Conservation (phyloP, 2,113 vertebrate genomes). For the Chaetops frenatus region DNA sequence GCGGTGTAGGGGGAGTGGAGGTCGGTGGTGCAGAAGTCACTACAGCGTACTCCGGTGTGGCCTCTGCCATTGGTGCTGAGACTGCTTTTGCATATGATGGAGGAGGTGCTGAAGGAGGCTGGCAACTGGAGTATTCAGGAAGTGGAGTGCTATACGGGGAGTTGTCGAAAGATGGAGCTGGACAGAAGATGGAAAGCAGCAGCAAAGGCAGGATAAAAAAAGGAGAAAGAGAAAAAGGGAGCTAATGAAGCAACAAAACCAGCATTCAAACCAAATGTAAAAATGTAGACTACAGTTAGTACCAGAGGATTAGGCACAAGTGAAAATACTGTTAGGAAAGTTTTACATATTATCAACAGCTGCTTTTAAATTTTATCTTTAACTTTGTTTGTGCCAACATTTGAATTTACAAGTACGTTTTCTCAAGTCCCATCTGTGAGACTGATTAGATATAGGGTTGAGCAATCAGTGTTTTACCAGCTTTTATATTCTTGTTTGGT, state of each 20-base stretch:
- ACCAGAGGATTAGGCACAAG: conserved; percentile 74
- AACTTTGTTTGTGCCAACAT: conserved; percentile 38
- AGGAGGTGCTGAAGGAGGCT: conserved; percentile 79
- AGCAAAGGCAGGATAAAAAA: conserved; percentile 81
- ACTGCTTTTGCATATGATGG: conserved; percentile 81
- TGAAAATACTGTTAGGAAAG: conserved; percentile 61
- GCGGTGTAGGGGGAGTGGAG: conserved; percentile 89
- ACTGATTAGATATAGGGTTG: background rate
- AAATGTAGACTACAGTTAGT: conserved; percentile 80
- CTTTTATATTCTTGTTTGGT: background rate
- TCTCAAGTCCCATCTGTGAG: background rate
- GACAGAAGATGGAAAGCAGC: conserved; percentile 76
- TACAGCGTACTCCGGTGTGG: conserved; percentile 77
- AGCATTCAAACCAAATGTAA: conserved; percentile 81
- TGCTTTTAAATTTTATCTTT: conserved; percentile 13
- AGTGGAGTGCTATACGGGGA: conserved; percentile 84
- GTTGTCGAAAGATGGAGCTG: conserved; percentile 89
- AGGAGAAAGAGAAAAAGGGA: conserved; percentile 84
- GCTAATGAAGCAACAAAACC: conserved; percentile 89
- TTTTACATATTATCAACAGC: conserved; percentile 44
- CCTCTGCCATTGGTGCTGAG: conserved; percentile 79
- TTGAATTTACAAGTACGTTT: background rate
- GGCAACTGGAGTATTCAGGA: conserved; percentile 85
- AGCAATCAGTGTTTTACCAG: background rate
- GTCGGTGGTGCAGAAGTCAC: conserved; percentile 77